phyloP scores from a whole-genome alignment of 1,140 invertebrate species.

The Pogonognathellus flavescens region DNA sequence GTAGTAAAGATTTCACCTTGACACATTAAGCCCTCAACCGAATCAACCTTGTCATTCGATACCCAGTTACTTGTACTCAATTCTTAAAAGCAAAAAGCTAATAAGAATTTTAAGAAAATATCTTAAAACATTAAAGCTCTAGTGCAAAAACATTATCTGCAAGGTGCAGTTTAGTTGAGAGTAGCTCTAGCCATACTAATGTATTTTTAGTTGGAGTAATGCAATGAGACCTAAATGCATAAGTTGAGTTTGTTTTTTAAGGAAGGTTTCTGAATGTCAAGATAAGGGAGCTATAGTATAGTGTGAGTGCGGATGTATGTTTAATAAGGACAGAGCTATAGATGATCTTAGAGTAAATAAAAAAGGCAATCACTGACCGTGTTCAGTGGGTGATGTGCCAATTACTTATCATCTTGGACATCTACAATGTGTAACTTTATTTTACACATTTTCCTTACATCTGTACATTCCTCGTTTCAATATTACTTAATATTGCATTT shows the following conservation, averaged over 20 bases:
- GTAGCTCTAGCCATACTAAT: no score
- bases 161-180: neutral
- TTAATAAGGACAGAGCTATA: slow-evolving; percentile 36
- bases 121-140: neutral
- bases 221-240: neutral
- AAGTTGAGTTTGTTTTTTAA: neutral
- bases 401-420: neutral
- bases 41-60: slow-evolving; percentile 56
- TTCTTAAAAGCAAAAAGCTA: slow-evolving; percentile 2
- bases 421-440: neutral
- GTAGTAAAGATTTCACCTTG: slow-evolving; percentile 47
- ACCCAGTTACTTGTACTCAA: slow-evolving; percentile 41
- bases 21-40: slow-evolving; percentile 49
- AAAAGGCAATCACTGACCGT: neutral
- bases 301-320: slow-evolving; percentile 24
- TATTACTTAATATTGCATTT: neutral
- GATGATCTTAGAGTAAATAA: neutral
- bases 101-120: neutral
- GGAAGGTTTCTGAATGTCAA: slow-evolving; percentile 41
- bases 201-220: no score
- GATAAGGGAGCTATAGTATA: slow-evolving; percentile 1
- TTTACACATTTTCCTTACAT: neutral
- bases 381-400: neutral
- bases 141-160: neutral
- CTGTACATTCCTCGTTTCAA: neutral